Conservation (phyloP, 2,797 vertebrate genomes). For the Diplodus sargus region DNA sequence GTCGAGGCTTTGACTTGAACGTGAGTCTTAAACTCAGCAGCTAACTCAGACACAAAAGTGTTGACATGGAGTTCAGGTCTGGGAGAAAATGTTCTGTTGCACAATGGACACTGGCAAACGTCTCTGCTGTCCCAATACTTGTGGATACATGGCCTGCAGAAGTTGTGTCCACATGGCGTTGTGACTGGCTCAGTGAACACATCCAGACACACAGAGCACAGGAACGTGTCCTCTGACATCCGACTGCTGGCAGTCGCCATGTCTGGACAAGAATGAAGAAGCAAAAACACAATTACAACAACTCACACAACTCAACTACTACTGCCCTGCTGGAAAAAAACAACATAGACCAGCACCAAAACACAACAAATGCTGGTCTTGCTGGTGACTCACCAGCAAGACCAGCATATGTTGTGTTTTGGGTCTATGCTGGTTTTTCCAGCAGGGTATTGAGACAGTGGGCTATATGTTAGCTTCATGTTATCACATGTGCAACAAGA, state of each 20-base stretch:
- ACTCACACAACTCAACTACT: background rate
- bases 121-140: slow-evolving; percentile 31
- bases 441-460: too few relatives aligned
- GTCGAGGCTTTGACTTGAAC: slow-evolving; percentile 1
- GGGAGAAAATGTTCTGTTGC: slow-evolving; percentile 18
- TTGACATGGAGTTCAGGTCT: slow-evolving; percentile 43
- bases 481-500: background rate
- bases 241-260: slow-evolving; percentile 45
- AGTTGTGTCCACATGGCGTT: slow-evolving; percentile 59
- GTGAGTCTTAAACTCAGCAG: slow-evolving; percentile 12
- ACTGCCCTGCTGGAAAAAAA: too few relatives aligned
- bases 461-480: background rate
- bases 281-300: background rate
- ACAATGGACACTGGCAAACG: slow-evolving; percentile 49
- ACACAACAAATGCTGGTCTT: too few relatives aligned
- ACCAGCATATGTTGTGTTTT: too few relatives aligned
- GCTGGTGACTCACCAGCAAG: too few relatives aligned
- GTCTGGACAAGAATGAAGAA: slow-evolving; percentile 29
- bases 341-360: too few relatives aligned
- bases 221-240: slow-evolving; percentile 48
- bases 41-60: slow-evolving; percentile 28
- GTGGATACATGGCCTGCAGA: slow-evolving; percentile 44
- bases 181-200: slow-evolving; percentile 55
- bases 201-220: slow-evolving; percentile 55
- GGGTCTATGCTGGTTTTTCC: too few relatives aligned